These are phyloP conservation scores for Pseudolaguvia tuberculata DNA, from an alignment of 2,113 vertebrate genomes.

Conservation along the genomic window DNA sequence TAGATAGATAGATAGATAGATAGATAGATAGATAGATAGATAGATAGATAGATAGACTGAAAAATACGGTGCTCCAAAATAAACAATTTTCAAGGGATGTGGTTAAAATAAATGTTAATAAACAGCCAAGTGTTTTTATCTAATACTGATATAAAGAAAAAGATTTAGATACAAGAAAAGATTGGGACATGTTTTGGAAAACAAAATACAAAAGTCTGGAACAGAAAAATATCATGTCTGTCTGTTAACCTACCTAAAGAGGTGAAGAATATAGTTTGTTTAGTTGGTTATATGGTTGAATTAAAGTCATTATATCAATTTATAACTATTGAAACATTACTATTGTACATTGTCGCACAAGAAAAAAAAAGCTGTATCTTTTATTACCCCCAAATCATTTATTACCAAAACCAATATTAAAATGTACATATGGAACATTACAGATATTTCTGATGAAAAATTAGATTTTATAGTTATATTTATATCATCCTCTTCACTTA, in stretches of 20 bases:
- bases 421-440: background rate
- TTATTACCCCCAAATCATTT: background rate
- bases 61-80: too few species aligned
- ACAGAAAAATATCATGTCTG: background rate
- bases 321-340: background rate
- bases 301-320: background rate
- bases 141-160: background rate
- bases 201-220: background rate
- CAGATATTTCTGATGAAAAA: too few species aligned
- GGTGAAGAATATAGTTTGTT: background rate
- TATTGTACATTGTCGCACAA: background rate
- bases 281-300: background rate
- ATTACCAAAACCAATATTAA: background rate
- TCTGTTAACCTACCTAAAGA: background rate
- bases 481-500: background rate
- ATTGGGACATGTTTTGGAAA: background rate
- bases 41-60: too few species aligned
- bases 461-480: too few species aligned
- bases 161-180: background rate
- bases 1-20: too few species aligned
- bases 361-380: background rate
- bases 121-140: too few species aligned
- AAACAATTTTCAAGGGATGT: background rate
- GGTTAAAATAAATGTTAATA: background rate
- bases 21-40: too few species aligned